Evolutionary conservation across 2,113 vertebrate species (phyloP).

Genomic region (Daboia siamensis): DNA sequence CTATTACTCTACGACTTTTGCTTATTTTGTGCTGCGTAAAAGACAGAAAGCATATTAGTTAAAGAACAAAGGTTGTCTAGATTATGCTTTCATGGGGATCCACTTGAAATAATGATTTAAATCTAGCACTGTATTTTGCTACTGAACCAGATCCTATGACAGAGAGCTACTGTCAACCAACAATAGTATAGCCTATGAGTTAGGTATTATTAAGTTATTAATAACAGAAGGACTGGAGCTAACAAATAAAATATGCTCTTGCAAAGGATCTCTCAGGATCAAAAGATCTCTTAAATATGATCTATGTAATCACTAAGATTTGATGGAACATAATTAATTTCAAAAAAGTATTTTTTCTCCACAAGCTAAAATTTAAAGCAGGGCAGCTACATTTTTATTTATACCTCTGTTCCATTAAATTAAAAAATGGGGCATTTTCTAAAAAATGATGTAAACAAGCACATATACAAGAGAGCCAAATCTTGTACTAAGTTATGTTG

Average conservation of each 20-base stretch:
- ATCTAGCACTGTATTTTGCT: not conserved
- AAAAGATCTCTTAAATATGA: not conserved
- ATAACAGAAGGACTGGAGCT: not conserved
- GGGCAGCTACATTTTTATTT: not conserved
- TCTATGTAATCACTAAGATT: not conserved
- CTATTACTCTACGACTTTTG: not conserved
- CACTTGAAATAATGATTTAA: not conserved
- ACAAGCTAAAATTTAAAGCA: not conserved
- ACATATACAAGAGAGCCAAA: not conserved
- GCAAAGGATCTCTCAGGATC: not conserved
- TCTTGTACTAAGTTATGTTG: not conserved
- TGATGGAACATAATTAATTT: not conserved
- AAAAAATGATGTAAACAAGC: not conserved
- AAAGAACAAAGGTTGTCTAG: not conserved
- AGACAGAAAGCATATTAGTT: not conserved
- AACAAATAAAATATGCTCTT: not conserved
- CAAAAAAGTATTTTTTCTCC: not conserved
- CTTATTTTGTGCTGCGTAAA: not conserved
- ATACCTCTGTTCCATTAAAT: not conserved
- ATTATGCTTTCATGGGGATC: not conserved
- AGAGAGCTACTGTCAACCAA: not conserved
- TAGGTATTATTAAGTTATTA: not conserved
- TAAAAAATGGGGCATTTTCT: not conserved
- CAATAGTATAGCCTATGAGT: not conserved
- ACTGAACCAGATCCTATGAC: not conserved